Evolutionary conservation across 2,888 invertebrate genomes (phyloP).

Genomic region (Nebria brevicollis): DNA sequence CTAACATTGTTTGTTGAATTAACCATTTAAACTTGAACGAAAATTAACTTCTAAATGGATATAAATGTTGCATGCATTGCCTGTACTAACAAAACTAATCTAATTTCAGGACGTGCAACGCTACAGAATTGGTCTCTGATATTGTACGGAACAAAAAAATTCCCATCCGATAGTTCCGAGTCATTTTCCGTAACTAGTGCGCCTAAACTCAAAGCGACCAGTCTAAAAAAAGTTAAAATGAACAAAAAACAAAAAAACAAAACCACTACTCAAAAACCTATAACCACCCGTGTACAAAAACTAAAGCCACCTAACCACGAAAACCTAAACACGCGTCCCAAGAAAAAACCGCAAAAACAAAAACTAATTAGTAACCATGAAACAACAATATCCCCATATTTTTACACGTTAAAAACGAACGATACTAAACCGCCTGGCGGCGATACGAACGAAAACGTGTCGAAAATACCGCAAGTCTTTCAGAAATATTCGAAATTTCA

Average conservation of each 20-base stretch:
- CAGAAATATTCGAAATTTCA: conserved; percentile 81
- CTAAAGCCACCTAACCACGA: background rate
- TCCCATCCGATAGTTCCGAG: conserved; percentile 55
- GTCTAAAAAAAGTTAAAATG: conserved; percentile 69
- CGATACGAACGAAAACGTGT: conserved; percentile 48
- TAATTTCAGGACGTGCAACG: conserved; percentile 80
- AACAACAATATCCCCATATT: conserved; percentile 36
- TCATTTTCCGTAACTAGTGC: conserved; percentile 50
- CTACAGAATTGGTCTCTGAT: conserved; percentile 94
- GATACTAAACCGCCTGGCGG: conserved; percentile 16
- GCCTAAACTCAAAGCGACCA: conserved; percentile 52
- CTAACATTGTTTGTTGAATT: background rate
- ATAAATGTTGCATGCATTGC: conserved; percentile 31
- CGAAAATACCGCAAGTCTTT: conserved; percentile 76
- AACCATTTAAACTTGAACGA: background rate
- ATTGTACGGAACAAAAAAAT: conserved; percentile 86
- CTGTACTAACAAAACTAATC: conserved; percentile 49
- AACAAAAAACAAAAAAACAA: conserved; percentile 67
- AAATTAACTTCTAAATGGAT: background rate
- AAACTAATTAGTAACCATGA: conserved; percentile 25
- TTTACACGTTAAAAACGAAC: conserved; percentile 21
- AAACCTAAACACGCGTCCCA: conserved; percentile 27
- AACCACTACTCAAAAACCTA: conserved; percentile 63
- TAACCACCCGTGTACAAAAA: background rate
- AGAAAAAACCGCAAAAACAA: conserved; percentile 48